phyloP scores from a whole-genome alignment of 2,113 vertebrate species.

The Scatophagus argus region DNA sequence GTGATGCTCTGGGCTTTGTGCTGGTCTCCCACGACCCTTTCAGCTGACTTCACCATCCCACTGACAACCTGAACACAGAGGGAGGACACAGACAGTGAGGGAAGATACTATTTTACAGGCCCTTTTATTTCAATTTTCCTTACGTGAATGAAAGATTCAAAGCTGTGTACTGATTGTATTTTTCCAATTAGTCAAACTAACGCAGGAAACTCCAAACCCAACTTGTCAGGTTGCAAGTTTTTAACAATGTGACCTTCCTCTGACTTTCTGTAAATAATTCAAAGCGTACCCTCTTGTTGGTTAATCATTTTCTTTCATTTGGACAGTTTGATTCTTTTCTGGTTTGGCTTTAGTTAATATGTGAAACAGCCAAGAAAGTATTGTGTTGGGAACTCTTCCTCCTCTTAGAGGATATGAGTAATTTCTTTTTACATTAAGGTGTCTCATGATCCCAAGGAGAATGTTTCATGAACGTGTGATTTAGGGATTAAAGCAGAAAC shows the following conservation, averaged over 20 bases:
- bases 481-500: not conserved
- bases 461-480: not conserved
- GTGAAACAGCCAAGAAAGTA: not conserved
- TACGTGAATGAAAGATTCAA: not conserved
- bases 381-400: not conserved
- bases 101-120: too few relatives aligned
- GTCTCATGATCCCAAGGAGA: not conserved
- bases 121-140: too few relatives aligned
- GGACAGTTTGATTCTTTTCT: not conserved
- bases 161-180: too few relatives aligned
- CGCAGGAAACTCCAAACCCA: too few relatives aligned
- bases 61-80: constrained; percentile 79
- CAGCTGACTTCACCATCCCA: constrained; percentile 72
- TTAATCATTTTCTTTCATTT: not conserved
- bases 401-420: too few relatives aligned
- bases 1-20: constrained; percentile 70
- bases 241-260: not conserved
- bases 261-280: not conserved
- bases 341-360: not conserved
- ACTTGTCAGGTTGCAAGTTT: not conserved
- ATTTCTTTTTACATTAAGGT: too few relatives aligned
- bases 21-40: constrained; percentile 52
- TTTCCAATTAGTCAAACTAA: not conserved
- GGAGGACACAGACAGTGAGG: rapidly evolving
- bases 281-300: not conserved